These are phyloP conservation scores for Neotoxoptera formosana DNA, from an alignment of 1,140 invertebrate species.

Conservation along the genomic window DNA sequence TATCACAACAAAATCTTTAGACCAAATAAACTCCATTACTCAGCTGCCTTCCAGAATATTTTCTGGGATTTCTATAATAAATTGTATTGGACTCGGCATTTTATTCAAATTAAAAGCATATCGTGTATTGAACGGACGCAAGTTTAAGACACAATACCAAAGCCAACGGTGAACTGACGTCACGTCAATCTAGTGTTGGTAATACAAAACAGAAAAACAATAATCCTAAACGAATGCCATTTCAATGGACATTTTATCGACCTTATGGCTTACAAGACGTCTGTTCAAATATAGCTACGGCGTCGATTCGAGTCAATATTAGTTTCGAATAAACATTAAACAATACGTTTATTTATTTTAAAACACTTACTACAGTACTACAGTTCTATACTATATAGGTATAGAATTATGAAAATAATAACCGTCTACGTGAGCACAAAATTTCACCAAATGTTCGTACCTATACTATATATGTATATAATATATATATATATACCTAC, in stretches of 20 bases:
- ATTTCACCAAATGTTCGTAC: not conserved
- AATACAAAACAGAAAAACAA: not conserved
- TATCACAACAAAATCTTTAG: not conserved
- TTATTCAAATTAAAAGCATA: not conserved
- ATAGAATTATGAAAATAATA: not conserved
- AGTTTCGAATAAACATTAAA: not conserved
- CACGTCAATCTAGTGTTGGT: not conserved
- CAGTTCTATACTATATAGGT: too few species aligned
- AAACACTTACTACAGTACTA: too few species aligned
- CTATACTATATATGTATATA: not conserved
- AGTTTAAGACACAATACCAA: not conserved
- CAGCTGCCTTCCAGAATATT: too few species aligned
- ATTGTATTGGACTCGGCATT: not conserved
- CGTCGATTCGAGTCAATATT: not conserved
- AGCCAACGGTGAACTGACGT: not conserved
- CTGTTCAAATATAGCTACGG: not conserved
- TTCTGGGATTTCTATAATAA: not conserved
- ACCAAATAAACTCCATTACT: not conserved
- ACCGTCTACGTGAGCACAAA: not conserved
- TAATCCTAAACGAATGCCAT: not conserved
- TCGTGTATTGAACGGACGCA: not conserved
- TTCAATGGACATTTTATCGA: not conserved
- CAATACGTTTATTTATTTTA: not conserved
- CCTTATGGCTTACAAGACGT: not conserved
- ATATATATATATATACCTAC: too few species aligned